These are phyloP conservation scores for Agonopterix alstromeriana DNA, from an alignment of 2,888 invertebrate species.

Conservation along the genomic window DNA sequence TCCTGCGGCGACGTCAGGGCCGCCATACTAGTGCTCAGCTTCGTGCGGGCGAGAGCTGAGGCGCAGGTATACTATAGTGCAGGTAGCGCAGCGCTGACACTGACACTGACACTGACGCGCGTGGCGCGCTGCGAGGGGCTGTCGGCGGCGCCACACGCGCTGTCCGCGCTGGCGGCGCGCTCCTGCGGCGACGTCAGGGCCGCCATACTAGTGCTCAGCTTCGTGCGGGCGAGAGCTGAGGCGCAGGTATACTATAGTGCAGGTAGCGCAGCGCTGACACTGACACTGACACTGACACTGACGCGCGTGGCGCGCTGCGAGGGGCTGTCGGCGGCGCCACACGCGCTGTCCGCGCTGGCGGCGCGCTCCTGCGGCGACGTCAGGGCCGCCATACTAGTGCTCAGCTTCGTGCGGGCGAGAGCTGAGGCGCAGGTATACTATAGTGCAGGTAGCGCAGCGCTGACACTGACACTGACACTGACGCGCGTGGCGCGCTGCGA, in stretches of 20 bases:
- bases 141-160: conserved; percentile 80
- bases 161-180: conserved; percentile 88
- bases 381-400: conserved; percentile 91
- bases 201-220: conserved; percentile 93
- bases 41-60: conserved; percentile 58
- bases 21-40: conserved; percentile 93
- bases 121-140: conserved; percentile 83
- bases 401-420: conserved; percentile 81
- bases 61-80: conserved; percentile 24
- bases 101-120: conserved; percentile 80
- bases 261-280: no score
- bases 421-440: conserved; percentile 28
- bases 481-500: conserved; percentile 82
- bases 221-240: conserved; percentile 58
- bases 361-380: conserved; percentile 93
- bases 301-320: conserved; percentile 82
- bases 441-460: background rate
- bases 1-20: conserved; percentile 93
- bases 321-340: conserved; percentile 80
- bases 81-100: no score
- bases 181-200: conserved; percentile 93
- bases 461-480: no score
- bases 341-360: conserved; percentile 84
- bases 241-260: conserved; percentile 24
- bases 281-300: no score